phyloP scores from a whole-genome alignment of 2,113 vertebrate species.

The Brachyhypopomus gauderio region DNA sequence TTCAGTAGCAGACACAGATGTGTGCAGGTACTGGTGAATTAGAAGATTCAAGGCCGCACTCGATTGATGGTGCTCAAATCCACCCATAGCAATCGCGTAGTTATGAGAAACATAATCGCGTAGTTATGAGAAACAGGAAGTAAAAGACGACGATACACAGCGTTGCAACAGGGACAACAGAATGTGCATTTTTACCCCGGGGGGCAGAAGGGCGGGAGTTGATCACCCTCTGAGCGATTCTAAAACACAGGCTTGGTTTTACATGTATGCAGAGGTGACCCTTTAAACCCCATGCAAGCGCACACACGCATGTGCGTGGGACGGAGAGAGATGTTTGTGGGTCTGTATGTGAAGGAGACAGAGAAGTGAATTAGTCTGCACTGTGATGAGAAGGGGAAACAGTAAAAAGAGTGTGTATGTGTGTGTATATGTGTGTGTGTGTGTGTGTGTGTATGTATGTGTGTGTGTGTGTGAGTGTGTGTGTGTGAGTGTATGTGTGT shows the following conservation, averaged over 20 bases:
- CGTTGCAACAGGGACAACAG: slow-evolving; percentile 30
- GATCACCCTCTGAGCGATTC: slow-evolving; percentile 39
- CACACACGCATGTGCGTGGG: slow-evolving; percentile 31
- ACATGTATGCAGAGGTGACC: slow-evolving; percentile 35
- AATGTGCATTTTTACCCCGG: not conserved
- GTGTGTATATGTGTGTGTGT: slow-evolving; percentile 20
- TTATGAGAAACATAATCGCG: not conserved
- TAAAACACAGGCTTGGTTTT: slow-evolving; percentile 48
- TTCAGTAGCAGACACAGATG: too few species aligned
- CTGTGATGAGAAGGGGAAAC: not conserved
- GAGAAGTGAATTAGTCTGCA: not conserved
- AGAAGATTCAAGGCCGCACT: not conserved
- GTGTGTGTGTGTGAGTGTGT: slow-evolving; percentile 38
- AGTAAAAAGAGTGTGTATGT: not conserved
- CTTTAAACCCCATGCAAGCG: slow-evolving; percentile 39
- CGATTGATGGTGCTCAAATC: not conserved
- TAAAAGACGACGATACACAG: not conserved
- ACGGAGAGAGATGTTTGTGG: not conserved
- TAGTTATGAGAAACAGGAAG: slow-evolving; percentile 18
- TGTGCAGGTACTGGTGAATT: not conserved
- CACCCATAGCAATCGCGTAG: not conserved
- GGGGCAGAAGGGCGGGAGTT: slow-evolving; percentile 37
- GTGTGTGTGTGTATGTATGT: slow-evolving; percentile 54
- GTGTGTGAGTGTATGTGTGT: slow-evolving; percentile 46
- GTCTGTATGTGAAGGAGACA: too few species aligned